A percentile compares a stretch with the other conserved stretches of the same genome.
These are phyloP conservation scores for Cheilinus undulatus DNA, from an alignment of 2,113 vertebrate genomes.

Conservation along the genomic window DNA sequence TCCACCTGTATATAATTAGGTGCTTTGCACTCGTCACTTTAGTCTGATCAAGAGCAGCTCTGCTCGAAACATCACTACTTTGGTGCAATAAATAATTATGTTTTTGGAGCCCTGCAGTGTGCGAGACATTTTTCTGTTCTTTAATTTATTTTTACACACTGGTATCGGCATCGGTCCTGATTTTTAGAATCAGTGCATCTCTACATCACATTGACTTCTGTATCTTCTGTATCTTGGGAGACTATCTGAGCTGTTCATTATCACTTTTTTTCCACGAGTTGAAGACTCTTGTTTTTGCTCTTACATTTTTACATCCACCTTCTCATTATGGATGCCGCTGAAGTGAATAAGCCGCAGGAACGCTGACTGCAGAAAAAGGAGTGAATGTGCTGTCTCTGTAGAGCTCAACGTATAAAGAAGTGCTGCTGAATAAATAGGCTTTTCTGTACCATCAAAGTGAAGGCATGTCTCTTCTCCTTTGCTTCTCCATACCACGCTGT, in stretches of 20 bases:
- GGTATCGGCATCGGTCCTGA: too few relatives aligned
- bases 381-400: constrained; percentile 25
- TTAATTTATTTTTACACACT: too few relatives aligned
- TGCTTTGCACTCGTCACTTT: too few relatives aligned
- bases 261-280: not conserved
- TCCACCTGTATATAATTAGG: too few relatives aligned
- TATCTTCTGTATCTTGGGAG: not conserved
- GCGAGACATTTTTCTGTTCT: too few relatives aligned
- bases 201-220: too few relatives aligned
- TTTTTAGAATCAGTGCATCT: too few relatives aligned
- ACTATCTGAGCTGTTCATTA: not conserved
- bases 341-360: constrained; percentile 15
- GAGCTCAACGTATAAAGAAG: constrained; percentile 28
- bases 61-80: too few relatives aligned
- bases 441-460: constrained; percentile 38
- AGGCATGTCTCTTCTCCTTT: constrained; percentile 22
- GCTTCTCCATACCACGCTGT: constrained; percentile 4
- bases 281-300: constrained; percentile 23
- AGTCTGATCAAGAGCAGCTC: too few relatives aligned
- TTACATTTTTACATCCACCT: not conserved
- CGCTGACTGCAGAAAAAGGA: constrained; percentile 35
- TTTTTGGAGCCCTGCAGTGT: too few relatives aligned
- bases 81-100: too few relatives aligned
- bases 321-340: constrained; percentile 38
- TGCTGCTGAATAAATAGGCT: constrained; percentile 55